These are phyloP conservation scores for Amblyteles armatorius DNA, from an alignment of 2,888 invertebrate genomes.

Conservation along the genomic window DNA sequence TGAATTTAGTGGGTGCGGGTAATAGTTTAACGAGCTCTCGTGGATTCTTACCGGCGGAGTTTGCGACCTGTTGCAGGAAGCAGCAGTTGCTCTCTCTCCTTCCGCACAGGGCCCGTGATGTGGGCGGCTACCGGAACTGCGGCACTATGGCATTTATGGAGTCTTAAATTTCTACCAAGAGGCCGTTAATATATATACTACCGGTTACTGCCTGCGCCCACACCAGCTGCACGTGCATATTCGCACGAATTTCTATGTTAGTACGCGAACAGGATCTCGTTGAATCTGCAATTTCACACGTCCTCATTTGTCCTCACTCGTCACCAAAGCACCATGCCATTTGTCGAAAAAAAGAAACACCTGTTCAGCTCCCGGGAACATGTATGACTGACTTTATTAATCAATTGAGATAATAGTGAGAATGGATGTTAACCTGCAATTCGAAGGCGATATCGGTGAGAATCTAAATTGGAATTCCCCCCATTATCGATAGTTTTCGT, in stretches of 20 bases:
- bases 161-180: slow-evolving; percentile 76
- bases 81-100: slow-evolving; percentile 35
- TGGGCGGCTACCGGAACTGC: slow-evolving; percentile 49
- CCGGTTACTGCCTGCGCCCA: slow-evolving; percentile 50
- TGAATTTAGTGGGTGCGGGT: slow-evolving; percentile 76
- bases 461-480: background rate
- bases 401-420: no score
- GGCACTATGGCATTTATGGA: slow-evolving; percentile 77
- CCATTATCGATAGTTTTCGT: background rate
- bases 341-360: background rate
- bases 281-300: slow-evolving; percentile 49
- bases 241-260: slow-evolving; percentile 40
- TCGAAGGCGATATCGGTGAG: background rate
- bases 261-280: slow-evolving; percentile 41
- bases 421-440: no score
- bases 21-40: slow-evolving; percentile 80
- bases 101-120: slow-evolving; percentile 25
- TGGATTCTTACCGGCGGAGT: slow-evolving; percentile 77
- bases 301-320: slow-evolving; percentile 30
- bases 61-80: slow-evolving; percentile 78
- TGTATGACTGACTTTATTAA: background rate
- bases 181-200: slow-evolving; percentile 60
- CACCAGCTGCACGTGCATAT: slow-evolving; percentile 9
- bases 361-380: background rate
- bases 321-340: background rate